A percentile compares a stretch with the other conserved stretches of the same genome.
These are phyloP conservation scores for Petrocephalus sullivani DNA, from an alignment of 2,797 vertebrate species.

Conservation along the genomic window DNA sequence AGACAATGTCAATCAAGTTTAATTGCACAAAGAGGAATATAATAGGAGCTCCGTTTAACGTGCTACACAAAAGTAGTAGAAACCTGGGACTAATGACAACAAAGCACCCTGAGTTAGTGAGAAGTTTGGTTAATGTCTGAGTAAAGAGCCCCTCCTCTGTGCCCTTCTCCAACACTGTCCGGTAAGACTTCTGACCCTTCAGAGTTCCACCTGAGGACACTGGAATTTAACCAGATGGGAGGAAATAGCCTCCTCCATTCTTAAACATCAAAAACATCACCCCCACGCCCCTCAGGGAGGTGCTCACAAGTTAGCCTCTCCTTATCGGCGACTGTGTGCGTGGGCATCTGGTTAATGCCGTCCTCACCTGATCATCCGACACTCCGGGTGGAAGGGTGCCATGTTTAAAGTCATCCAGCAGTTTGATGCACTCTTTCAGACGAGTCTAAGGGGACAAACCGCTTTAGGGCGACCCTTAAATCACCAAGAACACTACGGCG, in stretches of 20 bases:
- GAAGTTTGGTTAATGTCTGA: background rate
- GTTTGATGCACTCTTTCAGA: constrained; percentile 74
- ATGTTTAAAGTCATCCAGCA: constrained; percentile 72
- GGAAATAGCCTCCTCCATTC: background rate
- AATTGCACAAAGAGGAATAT: background rate
- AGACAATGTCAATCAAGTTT: constrained; percentile 12
- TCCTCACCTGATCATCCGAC: constrained; percentile 76
- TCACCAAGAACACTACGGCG: background rate
- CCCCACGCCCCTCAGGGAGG: background rate
- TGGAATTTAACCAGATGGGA: constrained; percentile 13
- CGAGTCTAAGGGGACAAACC: constrained; percentile 54
- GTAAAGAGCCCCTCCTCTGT: background rate
- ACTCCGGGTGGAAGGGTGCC: constrained; percentile 69
- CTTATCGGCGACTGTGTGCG: background rate
- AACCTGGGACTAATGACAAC: background rate
- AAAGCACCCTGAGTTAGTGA: background rate
- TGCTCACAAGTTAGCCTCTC: background rate
- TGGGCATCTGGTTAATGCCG: background rate
- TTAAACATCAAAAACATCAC: constrained; percentile 1
- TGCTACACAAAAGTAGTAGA: background rate
- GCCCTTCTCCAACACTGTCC: background rate
- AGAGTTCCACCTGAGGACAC: constrained; percentile 18
- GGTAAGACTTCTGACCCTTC: background rate
- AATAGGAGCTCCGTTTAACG: background rate
- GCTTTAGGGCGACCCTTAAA: background rate